phyloP scores from a whole-genome alignment of 2,113 vertebrate genomes.

The Columbina picui region DNA sequence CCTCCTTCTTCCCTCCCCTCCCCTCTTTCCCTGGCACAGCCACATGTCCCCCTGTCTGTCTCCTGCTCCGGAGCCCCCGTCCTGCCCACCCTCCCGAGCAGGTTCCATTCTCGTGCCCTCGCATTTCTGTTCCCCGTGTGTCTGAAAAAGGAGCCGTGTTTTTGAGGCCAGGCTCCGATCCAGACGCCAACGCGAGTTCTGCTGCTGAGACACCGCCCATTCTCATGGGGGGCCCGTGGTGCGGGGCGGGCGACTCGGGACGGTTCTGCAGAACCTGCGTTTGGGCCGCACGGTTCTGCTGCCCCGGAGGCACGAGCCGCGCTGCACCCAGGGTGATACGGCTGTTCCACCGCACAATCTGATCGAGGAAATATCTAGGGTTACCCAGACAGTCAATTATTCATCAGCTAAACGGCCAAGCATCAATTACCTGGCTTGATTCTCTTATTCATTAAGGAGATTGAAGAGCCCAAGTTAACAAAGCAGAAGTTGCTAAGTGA shows the following conservation, averaged over 20 bases:
- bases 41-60: rapidly evolving
- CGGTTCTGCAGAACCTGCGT: neutral
- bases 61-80: neutral
- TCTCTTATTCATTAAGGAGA: conserved; percentile 95
- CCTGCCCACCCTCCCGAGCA: no score
- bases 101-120: rapidly evolving
- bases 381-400: conserved; percentile 97
- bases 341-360: conserved; percentile 83
- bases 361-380: conserved; percentile 85
- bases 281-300: conserved; percentile 42
- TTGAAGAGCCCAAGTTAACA: conserved; percentile 83
- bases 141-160: neutral
- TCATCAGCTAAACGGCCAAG: conserved; percentile 86
- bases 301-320: conserved; percentile 9
- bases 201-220: neutral
- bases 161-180: neutral
- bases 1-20: no score
- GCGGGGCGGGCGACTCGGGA: neutral
- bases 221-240: no score
- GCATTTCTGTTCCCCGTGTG: rapidly evolving
- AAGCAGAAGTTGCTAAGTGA: conserved; percentile 82
- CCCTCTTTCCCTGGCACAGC: neutral
- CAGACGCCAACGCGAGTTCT: rapidly evolving
- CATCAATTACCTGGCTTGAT: conserved; percentile 94
- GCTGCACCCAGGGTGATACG: conserved; percentile 61